Conservation (phyloP, 2,797 vertebrate species). For the Sebastes steindachneri region DNA sequence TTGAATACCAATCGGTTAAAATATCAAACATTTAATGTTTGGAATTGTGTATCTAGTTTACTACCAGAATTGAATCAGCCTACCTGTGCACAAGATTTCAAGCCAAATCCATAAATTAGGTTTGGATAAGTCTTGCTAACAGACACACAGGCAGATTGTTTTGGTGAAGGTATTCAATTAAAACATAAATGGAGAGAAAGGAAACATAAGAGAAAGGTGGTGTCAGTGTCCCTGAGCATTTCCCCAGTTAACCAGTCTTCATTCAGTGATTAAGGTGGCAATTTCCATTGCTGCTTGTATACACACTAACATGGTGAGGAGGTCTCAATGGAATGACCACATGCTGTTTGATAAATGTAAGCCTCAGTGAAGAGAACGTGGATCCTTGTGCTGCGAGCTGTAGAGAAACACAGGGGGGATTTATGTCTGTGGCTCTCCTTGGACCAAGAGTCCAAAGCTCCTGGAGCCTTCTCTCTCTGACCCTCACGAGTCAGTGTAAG, state of each 20-base stretch:
- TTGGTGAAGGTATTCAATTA: not conserved
- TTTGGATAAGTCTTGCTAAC: not conserved
- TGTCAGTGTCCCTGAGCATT: not conserved
- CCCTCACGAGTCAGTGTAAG: slow-evolving; percentile 55
- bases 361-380: not conserved
- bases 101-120: not conserved
- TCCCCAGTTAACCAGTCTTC: not conserved
- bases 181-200: not conserved
- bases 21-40: too few species aligned
- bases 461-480: slow-evolving; percentile 33
- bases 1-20: too few species aligned
- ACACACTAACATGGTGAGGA: not conserved
- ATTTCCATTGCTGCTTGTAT: not conserved
- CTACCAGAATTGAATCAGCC: too few species aligned
- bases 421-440: slow-evolving; percentile 36
- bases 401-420: slow-evolving; percentile 23
- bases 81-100: not conserved
- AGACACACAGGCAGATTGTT: not conserved
- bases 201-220: not conserved
- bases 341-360: slow-evolving; percentile 38
- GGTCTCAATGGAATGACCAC: not conserved
- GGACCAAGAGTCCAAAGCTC: slow-evolving; percentile 26
- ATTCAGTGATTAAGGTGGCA: not conserved
- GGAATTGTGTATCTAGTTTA: too few species aligned
- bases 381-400: slow-evolving; percentile 25